Evolutionary conservation across 1,140 invertebrate genomes (phyloP).

Genomic region (Drosophila tropicalis): DNA sequence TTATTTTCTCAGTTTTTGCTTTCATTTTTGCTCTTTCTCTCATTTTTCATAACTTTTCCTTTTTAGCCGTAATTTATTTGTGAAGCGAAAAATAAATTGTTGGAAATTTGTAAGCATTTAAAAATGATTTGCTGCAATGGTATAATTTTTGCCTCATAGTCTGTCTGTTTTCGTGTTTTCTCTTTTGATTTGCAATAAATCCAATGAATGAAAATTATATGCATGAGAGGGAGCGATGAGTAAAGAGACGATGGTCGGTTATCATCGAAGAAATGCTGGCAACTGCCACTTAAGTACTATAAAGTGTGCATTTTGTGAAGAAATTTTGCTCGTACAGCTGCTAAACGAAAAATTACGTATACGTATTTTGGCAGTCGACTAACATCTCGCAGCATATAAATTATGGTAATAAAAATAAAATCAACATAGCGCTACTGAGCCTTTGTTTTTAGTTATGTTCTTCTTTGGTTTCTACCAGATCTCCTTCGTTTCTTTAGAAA

Average conservation of each 20-base stretch:
- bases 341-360: slow-evolving; percentile 32
- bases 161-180: neutral
- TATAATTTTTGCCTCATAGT: neutral
- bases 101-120: slow-evolving; percentile 79
- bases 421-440: slow-evolving; percentile 46
- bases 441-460: slow-evolving; percentile 43
- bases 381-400: slow-evolving; percentile 55
- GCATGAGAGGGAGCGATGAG: neutral
- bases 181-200: slow-evolving; percentile 49
- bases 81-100: slow-evolving; percentile 63
- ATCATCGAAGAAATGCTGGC: neutral
- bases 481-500: slow-evolving; percentile 20
- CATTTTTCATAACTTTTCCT: slow-evolving; percentile 78
- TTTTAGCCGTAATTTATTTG: slow-evolving; percentile 65
- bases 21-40: slow-evolving; percentile 28
- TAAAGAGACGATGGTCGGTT: neutral
- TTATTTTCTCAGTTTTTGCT: slow-evolving; percentile 64
- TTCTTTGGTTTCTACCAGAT: slow-evolving; percentile 16
- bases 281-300: slow-evolving; percentile 52
- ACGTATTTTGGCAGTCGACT: slow-evolving; percentile 29
- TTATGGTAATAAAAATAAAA: slow-evolving; percentile 80
- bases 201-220: slow-evolving; percentile 20
- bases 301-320: slow-evolving; percentile 45
- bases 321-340: slow-evolving; percentile 34
- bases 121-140: slow-evolving; percentile 71